Evolutionary conservation across 2,888 invertebrate species (phyloP), one percentile per base, ranked within the genome.

Genomic region (Neocrepidodera transversa): DNA sequence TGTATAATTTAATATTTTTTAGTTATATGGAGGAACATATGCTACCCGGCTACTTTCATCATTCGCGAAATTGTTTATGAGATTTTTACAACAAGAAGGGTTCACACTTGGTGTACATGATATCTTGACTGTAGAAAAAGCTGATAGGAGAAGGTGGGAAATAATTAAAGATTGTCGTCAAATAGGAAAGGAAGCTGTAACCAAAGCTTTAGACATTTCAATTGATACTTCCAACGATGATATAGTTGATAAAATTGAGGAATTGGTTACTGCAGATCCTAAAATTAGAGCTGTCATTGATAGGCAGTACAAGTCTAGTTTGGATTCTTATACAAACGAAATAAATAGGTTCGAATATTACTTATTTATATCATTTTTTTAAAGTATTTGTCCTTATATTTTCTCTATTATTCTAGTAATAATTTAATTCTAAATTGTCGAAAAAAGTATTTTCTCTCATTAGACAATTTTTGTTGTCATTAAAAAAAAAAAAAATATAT

Each of bases 101-200:
- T 99, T 99, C 75, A 95, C 97, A 0, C 83, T 99, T 16, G 97
- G 98, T 23, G 93, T 98, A 0, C 89, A 91, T 74, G 99, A 99
- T 79, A 97, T 99, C 80, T 80, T 98, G 10, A 91, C 97, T 0
- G 84, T 87, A 0, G 74, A 81, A 0, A 82, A 86, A 69, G 93
- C 93, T 0, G 89, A 98, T 76, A 79, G 81, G 17, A 86, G 87
- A 68, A 86, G 98, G 8, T 82, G 84, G 20, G 82, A 87, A 66
- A 85, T 87, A 23, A 88, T 96, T 43, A 78, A 82, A 35, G 81
- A 86, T 49, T 87, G 89, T 10, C 82, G 89, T 30, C 78, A 80
- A 60, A 74, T 77, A 6, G 80, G 63, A 6, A 60, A 54, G 23
- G 65, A 69, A 6, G 73, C 71, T 1, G 71, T 79, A 43, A 70